Evolutionary conservation across 2,113 vertebrate genomes (phyloP).

Genomic region (Suricata suricatta): DNA sequence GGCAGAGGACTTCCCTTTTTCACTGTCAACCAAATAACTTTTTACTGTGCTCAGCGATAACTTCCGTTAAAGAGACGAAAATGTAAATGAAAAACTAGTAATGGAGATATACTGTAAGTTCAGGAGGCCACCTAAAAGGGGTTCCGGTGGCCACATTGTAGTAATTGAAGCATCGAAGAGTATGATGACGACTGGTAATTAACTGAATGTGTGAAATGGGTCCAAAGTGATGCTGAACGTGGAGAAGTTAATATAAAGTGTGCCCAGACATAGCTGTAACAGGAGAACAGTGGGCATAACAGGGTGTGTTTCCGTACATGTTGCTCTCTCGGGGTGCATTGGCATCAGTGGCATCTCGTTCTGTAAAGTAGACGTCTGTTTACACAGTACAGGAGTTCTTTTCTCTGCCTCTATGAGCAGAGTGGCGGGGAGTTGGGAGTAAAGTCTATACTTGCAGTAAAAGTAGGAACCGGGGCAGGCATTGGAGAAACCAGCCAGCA

Average conservation of each 20-base stretch:
- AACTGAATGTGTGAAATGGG: background rate
- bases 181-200: background rate
- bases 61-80: background rate
- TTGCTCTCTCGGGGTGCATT: accelerated
- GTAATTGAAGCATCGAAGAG: background rate
- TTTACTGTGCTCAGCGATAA: background rate
- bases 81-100: background rate
- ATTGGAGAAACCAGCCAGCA: background rate
- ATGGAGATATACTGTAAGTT: background rate
- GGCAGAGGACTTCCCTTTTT: background rate
- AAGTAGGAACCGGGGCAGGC: background rate
- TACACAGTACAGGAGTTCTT: background rate
- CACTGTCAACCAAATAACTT: background rate
- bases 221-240: background rate
- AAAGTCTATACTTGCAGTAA: background rate
- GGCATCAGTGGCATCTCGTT: background rate
- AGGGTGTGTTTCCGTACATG: background rate
- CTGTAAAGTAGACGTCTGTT: background rate
- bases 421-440: background rate
- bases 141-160: background rate
- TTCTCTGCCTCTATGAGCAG: background rate
- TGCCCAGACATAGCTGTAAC: background rate
- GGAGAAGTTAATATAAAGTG: background rate
- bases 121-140: background rate
- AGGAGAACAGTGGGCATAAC: background rate